Percentiles rank a stretch among this genome's conserved stretches.
Evolutionary conservation across 2,888 invertebrate species (phyloP).

Genomic region (Tinea semifulvella): DNA sequence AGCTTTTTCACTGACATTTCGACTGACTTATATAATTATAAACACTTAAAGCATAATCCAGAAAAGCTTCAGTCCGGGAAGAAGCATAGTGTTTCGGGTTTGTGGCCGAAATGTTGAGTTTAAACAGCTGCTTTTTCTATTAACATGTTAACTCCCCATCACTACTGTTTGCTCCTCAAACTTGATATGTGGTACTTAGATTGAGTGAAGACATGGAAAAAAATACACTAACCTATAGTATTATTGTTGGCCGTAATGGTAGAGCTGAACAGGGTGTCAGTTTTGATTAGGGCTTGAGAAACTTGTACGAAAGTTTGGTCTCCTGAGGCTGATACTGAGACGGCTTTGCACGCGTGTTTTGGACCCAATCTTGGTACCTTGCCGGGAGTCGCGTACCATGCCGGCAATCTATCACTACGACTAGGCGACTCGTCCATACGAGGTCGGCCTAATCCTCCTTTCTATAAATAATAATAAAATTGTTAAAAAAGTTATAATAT

Average conservation of each 20-base stretch:
- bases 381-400: slow-evolving; percentile 79
- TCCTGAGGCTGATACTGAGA: slow-evolving; percentile 95
- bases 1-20: no score
- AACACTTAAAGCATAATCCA: no score
- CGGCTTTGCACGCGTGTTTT: slow-evolving; percentile 85
- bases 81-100: no score
- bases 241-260: slow-evolving; percentile 89
- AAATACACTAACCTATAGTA: slow-evolving; percentile 73
- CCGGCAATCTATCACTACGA: slow-evolving; percentile 57
- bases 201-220: no score
- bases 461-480: slow-evolving; percentile 34
- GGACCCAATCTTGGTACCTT: slow-evolving; percentile 85
- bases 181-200: no score
- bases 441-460: slow-evolving; percentile 66
- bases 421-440: slow-evolving; percentile 45
- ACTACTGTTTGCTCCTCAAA: no score
- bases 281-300: slow-evolving; percentile 92
- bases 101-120: no score
- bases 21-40: no score
- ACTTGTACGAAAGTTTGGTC: slow-evolving; percentile 95
- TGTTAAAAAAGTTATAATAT: neutral
- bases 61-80: no score
- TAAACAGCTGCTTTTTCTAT: no score
- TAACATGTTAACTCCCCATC: no score
- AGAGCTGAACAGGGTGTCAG: slow-evolving; percentile 85